These are phyloP conservation scores for Cydia pomonella DNA, from an alignment of 1,140 invertebrate species.

Conservation along the genomic window DNA sequence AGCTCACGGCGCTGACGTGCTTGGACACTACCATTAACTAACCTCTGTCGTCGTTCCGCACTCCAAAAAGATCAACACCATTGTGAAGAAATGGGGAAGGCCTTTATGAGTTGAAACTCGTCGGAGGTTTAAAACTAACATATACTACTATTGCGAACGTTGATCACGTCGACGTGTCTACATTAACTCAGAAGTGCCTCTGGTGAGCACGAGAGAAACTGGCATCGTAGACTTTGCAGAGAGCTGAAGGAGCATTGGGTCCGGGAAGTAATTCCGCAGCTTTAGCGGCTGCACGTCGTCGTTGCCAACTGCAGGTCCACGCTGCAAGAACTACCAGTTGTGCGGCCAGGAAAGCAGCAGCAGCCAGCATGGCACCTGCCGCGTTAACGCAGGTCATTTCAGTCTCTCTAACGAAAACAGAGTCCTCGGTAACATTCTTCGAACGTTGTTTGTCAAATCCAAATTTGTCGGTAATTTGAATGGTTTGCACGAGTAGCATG, in stretches of 20 bases:
- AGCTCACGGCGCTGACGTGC: slow-evolving; percentile 54
- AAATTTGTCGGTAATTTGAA: slow-evolving; percentile 96
- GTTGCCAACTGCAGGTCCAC: slow-evolving; percentile 92
- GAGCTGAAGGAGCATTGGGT: slow-evolving; percentile 83
- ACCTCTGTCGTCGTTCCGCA: slow-evolving; percentile 71
- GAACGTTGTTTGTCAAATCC: slow-evolving; percentile 86
- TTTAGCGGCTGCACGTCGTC: slow-evolving; percentile 84
- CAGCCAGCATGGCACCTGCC: slow-evolving; percentile 89
- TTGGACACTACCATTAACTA: slow-evolving; percentile 64
- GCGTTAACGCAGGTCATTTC: slow-evolving; percentile 87
- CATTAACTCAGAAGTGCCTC: slow-evolving; percentile 87
- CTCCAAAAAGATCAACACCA: slow-evolving; percentile 54
- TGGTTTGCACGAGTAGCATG: slow-evolving; percentile 92
- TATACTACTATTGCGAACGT: slow-evolving; percentile 77
- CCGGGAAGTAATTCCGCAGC: slow-evolving; percentile 74
- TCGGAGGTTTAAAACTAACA: slow-evolving; percentile 73
- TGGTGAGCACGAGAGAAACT: slow-evolving; percentile 87
- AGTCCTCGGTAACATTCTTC: slow-evolving; percentile 79
- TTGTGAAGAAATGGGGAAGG: slow-evolving; percentile 43
- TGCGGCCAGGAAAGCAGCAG: slow-evolving; percentile 90
- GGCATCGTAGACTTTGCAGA: slow-evolving; percentile 93
- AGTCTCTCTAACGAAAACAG: slow-evolving; percentile 82
- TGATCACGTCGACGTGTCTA: slow-evolving; percentile 65
- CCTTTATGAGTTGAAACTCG: slow-evolving; percentile 64
- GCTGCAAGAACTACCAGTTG: slow-evolving; percentile 91